Conservation (phyloP, 2,888 invertebrate species). For the Chloroclysta siterata region DNA sequence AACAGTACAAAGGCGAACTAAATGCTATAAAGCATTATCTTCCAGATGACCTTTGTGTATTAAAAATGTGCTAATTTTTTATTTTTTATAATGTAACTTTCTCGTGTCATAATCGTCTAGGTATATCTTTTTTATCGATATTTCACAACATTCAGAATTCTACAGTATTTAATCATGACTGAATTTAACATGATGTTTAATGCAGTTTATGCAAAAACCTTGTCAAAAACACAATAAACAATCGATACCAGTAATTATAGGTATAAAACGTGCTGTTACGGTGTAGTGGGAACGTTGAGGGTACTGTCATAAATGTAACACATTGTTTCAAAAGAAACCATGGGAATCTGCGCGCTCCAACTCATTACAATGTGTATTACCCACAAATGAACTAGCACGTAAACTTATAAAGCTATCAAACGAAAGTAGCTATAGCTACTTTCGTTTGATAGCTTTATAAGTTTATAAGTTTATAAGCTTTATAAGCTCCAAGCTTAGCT, state of each 20-base stretch:
- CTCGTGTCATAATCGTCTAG: too few species aligned
- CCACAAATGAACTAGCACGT: slow-evolving; percentile 39
- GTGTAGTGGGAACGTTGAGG: slow-evolving; percentile 46
- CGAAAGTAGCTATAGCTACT: too few species aligned
- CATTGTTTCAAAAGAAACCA: slow-evolving; percentile 49
- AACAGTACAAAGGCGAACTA: too few species aligned
- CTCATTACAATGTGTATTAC: slow-evolving; percentile 54
- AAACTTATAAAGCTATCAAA: slow-evolving; percentile 28
- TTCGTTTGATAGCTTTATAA: too few species aligned
- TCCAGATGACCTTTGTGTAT: too few species aligned
- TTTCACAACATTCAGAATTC: too few species aligned
- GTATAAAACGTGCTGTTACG: slow-evolving; percentile 27
- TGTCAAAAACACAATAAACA: slow-evolving; percentile 35
- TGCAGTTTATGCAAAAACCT: slow-evolving; percentile 25
- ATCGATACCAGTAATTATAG: slow-evolving; percentile 38
- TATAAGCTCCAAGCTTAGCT: slow-evolving; percentile 27
- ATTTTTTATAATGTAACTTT: too few species aligned
- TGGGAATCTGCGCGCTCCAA: slow-evolving; percentile 51
- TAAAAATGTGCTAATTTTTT: too few species aligned
- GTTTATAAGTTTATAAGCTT: too few species aligned
- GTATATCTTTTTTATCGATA: too few species aligned
- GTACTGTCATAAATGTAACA: slow-evolving; percentile 39
- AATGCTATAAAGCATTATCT: too few species aligned
- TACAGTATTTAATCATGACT: too few species aligned
- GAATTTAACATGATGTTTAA: neutral